These are phyloP conservation scores for Pomatorhinus ruficollis DNA, from an alignment of 2,113 vertebrate species.

Conservation along the genomic window DNA sequence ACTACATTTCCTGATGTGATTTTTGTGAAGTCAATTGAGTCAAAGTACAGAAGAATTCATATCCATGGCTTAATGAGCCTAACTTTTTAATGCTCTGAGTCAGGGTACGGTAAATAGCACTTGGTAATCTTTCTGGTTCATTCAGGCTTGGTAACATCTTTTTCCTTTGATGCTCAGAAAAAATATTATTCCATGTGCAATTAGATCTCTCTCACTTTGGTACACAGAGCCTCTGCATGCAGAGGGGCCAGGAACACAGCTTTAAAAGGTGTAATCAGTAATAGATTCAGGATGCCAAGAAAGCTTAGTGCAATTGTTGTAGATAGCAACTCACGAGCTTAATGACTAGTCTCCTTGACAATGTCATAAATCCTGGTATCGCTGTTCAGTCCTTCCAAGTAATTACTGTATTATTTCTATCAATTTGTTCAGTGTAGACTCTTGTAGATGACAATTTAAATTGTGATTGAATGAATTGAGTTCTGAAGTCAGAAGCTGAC, in stretches of 20 bases:
- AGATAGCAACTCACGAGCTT: background rate
- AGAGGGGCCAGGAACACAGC: background rate
- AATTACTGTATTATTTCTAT: background rate
- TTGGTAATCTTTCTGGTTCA: background rate
- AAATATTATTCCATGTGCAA: background rate
- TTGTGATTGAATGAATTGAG: background rate
- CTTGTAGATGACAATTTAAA: background rate
- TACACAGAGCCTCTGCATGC: background rate
- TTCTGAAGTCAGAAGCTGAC: background rate
- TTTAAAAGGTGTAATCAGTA: background rate
- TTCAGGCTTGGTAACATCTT: background rate
- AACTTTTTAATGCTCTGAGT: background rate
- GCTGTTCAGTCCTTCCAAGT: background rate
- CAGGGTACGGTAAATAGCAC: background rate
- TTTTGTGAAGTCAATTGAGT: background rate
- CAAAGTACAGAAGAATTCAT: background rate
- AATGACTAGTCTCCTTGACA: background rate
- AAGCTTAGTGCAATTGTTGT: background rate
- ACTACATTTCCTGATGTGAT: background rate
- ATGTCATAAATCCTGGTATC: background rate
- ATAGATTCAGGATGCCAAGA: background rate
- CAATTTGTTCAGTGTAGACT: background rate
- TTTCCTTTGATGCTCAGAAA: background rate
- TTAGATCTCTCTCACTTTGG: background rate
- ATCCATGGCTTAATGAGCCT: background rate